phyloP scores from a whole-genome alignment of 2,888 invertebrate genomes.

The Cenopis cana region DNA sequence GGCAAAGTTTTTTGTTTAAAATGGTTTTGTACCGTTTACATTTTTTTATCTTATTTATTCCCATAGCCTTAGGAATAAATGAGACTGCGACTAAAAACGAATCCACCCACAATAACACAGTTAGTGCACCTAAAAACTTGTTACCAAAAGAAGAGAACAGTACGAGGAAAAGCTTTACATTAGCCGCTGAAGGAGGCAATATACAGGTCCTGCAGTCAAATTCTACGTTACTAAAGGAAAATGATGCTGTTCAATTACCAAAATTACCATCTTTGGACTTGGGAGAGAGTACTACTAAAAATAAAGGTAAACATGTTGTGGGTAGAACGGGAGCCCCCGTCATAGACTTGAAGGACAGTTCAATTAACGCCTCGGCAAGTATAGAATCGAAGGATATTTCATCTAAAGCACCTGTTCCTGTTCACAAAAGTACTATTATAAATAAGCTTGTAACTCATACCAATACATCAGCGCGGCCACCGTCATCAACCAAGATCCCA shows the following conservation, averaged over 20 bases:
- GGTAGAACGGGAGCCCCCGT: slow-evolving; percentile 58
- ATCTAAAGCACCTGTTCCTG: neutral
- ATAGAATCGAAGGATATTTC: slow-evolving; percentile 4
- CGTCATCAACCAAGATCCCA: slow-evolving; percentile 48
- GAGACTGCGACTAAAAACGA: neutral
- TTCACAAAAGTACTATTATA: slow-evolving; percentile 34
- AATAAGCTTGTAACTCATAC: slow-evolving; percentile 40
- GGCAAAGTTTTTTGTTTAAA: slow-evolving; percentile 26
- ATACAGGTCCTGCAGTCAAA: slow-evolving; percentile 11
- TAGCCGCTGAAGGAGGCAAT: slow-evolving; percentile 52
- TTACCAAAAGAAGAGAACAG: slow-evolving; percentile 51
- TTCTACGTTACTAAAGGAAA: slow-evolving; percentile 11
- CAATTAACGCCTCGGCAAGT: slow-evolving; percentile 33
- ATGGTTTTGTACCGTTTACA: slow-evolving; percentile 24
- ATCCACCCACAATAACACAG: slow-evolving; percentile 3
- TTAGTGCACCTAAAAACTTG: slow-evolving; percentile 17
- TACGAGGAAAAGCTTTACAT: slow-evolving; percentile 55
- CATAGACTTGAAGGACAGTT: neutral
- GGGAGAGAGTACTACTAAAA: slow-evolving; percentile 48
- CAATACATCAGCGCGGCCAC: slow-evolving; percentile 44
- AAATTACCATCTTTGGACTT: slow-evolving; percentile 12
- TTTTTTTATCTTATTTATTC: slow-evolving; percentile 33
- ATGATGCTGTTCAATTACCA: slow-evolving; percentile 28
- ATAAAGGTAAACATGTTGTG: slow-evolving; percentile 56
- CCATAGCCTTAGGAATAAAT: slow-evolving; percentile 28